phyloP scores from a whole-genome alignment of 2,113 vertebrate genomes.

The Microtus oregoni region DNA sequence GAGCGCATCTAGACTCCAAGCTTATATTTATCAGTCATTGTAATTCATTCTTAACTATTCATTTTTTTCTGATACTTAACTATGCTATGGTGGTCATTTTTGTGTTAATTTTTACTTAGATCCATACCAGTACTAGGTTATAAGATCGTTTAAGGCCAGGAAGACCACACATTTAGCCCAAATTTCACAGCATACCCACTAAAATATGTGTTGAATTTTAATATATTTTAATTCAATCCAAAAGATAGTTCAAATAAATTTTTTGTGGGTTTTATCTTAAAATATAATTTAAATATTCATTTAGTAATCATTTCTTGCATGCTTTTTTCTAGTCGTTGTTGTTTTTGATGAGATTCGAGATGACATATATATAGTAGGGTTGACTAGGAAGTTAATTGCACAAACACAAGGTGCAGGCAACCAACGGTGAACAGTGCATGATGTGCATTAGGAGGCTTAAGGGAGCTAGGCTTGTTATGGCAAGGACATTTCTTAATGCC shows the following conservation, averaged over 20 bases:
- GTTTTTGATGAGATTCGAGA: background rate
- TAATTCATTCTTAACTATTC: background rate
- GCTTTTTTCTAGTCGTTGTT: background rate
- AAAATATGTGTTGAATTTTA: background rate
- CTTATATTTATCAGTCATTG: background rate
- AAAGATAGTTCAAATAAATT: background rate
- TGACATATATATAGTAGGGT: background rate
- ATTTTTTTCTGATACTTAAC: background rate
- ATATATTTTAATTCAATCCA: background rate
- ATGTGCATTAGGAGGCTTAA: background rate
- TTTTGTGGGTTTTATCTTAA: background rate
- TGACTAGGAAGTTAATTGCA: background rate
- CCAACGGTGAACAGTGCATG: background rate
- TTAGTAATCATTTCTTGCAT: background rate
- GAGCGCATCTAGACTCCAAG: too few species aligned
- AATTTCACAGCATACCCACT: background rate
- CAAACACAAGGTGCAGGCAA: background rate
- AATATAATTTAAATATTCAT: background rate
- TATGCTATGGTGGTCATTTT: background rate
- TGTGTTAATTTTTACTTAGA: background rate
- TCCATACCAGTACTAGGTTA: background rate
- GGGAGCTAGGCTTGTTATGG: background rate
- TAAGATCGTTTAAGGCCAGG: background rate
- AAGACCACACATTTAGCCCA: background rate
- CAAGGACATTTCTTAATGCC: background rate